These are phyloP conservation scores for Stichodactyla helianthus DNA, from an alignment of 64 coral and sea anemone species.

Conservation along the genomic window DNA sequence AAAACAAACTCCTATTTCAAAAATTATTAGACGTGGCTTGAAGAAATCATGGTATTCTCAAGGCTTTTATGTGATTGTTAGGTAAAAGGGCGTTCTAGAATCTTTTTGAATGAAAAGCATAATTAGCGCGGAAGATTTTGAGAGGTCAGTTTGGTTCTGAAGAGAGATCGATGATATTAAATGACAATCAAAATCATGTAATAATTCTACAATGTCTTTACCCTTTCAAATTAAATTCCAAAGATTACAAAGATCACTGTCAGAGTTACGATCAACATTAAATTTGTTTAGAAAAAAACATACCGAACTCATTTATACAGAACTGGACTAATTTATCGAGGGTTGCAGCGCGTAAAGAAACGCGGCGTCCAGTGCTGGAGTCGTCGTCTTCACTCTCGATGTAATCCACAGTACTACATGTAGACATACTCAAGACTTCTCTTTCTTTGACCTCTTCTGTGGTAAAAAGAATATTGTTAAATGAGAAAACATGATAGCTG, in stretches of 20 bases:
- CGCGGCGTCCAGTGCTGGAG: background rate
- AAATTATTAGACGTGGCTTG: background rate
- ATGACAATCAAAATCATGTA: constrained; percentile 8
- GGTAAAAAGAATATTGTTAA: background rate
- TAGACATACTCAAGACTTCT: background rate
- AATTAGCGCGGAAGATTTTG: background rate
- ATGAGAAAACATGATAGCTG: background rate
- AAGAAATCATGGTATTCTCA: background rate
- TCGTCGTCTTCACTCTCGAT: constrained; percentile 11
- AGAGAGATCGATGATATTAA: background rate
- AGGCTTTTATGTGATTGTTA: background rate
- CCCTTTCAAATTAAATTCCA: background rate
- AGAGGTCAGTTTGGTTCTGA: background rate
- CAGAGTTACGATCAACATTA: background rate
- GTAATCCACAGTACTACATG: constrained; percentile 1
- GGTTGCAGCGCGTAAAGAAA: constrained; percentile 36
- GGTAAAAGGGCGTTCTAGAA: background rate
- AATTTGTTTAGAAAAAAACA: constrained; percentile 12
- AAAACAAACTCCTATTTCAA: background rate
- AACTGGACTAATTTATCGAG: constrained; percentile 78
- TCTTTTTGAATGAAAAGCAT: background rate
- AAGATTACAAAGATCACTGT: background rate
- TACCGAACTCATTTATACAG: constrained; percentile 83
- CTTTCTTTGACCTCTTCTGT: background rate
- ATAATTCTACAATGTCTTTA: constrained; percentile 1